Conservation (phyloP, 2,888 invertebrate genomes). For the Sesia apiformis region DNA sequence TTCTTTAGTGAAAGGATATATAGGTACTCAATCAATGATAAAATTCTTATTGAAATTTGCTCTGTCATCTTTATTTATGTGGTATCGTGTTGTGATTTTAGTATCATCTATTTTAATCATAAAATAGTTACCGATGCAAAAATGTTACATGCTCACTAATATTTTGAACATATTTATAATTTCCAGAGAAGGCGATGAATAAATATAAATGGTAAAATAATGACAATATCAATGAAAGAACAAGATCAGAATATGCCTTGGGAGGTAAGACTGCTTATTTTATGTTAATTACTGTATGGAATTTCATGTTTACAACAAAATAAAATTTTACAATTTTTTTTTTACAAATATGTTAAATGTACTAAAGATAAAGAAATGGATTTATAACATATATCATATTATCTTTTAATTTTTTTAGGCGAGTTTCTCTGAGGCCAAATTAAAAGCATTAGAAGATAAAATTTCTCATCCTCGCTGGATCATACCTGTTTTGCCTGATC, state of each 20-base stretch:
- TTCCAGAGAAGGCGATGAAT: constrained; percentile 57
- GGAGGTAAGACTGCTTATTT: constrained; percentile 43
- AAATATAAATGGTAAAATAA: constrained; percentile 52
- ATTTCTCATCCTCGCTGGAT: constrained; percentile 97
- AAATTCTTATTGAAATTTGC: background rate
- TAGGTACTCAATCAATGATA: too few relatives aligned
- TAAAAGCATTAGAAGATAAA: constrained; percentile 94
- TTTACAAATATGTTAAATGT: background rate
- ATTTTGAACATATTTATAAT: constrained; percentile 5
- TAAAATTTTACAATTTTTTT: background rate
- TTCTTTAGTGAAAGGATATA: too few relatives aligned
- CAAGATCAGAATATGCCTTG: constrained; percentile 60
- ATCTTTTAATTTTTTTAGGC: constrained; percentile 28
- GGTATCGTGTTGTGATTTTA: constrained; percentile 3
- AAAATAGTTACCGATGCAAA: background rate
- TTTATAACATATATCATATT: too few relatives aligned
- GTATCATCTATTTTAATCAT: constrained; percentile 1
- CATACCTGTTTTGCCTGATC: constrained; percentile 96
- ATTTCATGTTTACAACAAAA: background rate
- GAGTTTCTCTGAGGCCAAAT: constrained; percentile 88
- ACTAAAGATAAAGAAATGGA: too few relatives aligned
- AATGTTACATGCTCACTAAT: background rate
- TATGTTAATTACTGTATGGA: background rate
- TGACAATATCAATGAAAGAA: constrained; percentile 72
- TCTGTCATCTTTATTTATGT: background rate